Evolutionary conservation across 2,888 invertebrate genomes (phyloP).

Genomic region (Balanococcus diminutus): DNA sequence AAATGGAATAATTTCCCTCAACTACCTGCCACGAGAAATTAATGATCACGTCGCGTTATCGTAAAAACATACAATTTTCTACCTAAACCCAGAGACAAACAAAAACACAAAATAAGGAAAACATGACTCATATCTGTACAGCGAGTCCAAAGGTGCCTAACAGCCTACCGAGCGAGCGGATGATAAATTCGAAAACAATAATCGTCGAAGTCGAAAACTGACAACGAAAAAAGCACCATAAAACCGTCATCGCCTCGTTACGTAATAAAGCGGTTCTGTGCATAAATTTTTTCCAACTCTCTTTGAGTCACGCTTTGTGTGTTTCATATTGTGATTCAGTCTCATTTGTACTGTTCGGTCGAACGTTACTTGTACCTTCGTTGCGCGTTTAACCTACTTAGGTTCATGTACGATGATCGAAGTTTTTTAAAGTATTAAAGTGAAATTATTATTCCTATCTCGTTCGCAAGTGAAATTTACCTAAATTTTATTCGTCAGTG

Average conservation of each 20-base stretch:
- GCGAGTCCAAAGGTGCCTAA: neutral
- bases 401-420: constrained; percentile 27
- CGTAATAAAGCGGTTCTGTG: constrained; percentile 34
- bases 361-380: neutral
- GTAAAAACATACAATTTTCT: neutral
- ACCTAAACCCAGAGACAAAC: neutral
- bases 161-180: neutral
- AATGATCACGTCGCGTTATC: neutral
- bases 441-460: neutral
- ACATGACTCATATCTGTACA: neutral
- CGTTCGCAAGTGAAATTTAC: too few species aligned
- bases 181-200: neutral
- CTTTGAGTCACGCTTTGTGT: constrained; percentile 39
- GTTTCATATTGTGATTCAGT: constrained; percentile 37
- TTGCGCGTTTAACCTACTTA: constrained; percentile 16
- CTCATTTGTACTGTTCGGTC: constrained; percentile 7
- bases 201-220: neutral
- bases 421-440: constrained; percentile 6
- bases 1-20: neutral
- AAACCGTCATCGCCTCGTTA: constrained; percentile 7
- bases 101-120: neutral
- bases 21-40: neutral
- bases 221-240: neutral
- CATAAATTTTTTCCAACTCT: constrained; percentile 36
- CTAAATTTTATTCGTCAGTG: too few species aligned